A percentile compares a stretch with the other conserved stretches of the same genome.
Conservation (phyloP, 2,797 vertebrate genomes). For the Cossypha caffra region DNA sequence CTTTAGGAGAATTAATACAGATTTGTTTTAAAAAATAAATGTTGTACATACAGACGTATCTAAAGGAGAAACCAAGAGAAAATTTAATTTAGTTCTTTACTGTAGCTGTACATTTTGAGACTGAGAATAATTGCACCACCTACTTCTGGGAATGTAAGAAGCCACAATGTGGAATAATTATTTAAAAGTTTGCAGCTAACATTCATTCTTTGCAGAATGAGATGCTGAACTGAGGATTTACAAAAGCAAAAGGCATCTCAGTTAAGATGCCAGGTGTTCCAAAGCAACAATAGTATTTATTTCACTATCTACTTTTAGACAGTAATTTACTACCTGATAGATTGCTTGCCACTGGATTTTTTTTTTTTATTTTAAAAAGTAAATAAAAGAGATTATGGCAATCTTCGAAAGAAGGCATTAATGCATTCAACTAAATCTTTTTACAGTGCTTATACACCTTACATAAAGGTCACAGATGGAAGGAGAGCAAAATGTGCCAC, state of each 20-base stretch:
- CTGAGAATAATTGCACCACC: not conserved
- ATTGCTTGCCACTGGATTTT: not conserved
- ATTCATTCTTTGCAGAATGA: not conserved
- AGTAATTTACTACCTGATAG: conserved; percentile 22
- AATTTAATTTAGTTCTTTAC: conserved; percentile 21
- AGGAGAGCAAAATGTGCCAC: not conserved
- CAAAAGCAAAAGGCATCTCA: not conserved
- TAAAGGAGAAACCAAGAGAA: not conserved
- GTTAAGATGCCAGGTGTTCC: conserved; percentile 42
- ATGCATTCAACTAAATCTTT: conserved; percentile 30
- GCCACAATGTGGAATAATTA: not conserved
- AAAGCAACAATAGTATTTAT: conserved; percentile 28
- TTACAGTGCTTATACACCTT: conserved; percentile 8
- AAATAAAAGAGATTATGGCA: conserved; percentile 20
- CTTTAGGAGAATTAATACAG: not conserved
- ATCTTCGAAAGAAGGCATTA: conserved; percentile 1
- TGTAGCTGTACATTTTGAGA: conserved; percentile 1
- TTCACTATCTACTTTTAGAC: not conserved
- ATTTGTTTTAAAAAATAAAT: not conserved
- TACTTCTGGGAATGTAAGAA: not conserved
- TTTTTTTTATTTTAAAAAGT: not conserved
- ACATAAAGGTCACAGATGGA: conserved; percentile 6
- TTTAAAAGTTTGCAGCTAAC: conserved; percentile 11
- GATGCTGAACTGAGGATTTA: not conserved
- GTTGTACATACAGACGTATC: not conserved